A percentile compares a stretch with the other conserved stretches of the same genome.
Evolutionary conservation across 2,888 invertebrate genomes (phyloP).

Genomic region (Mythimna impura): DNA sequence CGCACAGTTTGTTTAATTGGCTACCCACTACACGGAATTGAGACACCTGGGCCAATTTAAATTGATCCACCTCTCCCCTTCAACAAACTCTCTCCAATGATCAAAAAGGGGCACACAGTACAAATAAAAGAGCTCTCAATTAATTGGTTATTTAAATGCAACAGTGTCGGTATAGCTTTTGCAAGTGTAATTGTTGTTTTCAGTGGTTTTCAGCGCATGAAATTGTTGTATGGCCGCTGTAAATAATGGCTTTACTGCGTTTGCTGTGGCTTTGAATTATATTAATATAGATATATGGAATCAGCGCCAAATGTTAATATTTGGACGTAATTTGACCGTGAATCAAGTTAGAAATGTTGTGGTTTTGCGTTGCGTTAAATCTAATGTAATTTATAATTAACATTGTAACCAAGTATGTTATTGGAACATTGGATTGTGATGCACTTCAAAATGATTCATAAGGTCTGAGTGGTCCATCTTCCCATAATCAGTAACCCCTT

Average conservation of each 20-base stretch:
- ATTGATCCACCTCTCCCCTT: constrained; percentile 48
- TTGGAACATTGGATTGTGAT: background rate
- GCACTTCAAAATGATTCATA: background rate
- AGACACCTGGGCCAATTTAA: constrained; percentile 65
- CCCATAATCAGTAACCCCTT: too few relatives aligned
- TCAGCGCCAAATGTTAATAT: constrained; percentile 22
- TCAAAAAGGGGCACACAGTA: constrained; percentile 23
- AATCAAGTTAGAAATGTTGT: constrained; percentile 18
- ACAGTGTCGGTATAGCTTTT: constrained; percentile 64
- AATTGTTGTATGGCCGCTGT: constrained; percentile 65
- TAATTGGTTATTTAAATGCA: constrained; percentile 71
- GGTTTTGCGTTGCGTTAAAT: constrained; percentile 2
- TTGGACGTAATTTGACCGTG: constrained; percentile 29
- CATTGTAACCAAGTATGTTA: background rate
- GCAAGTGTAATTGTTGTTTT: constrained; percentile 70
- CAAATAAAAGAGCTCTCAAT: constrained; percentile 55
- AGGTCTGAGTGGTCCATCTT: too few relatives aligned
- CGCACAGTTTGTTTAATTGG: constrained; percentile 75
- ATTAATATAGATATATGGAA: constrained; percentile 34
- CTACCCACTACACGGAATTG: constrained; percentile 68
- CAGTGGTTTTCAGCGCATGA: constrained; percentile 69
- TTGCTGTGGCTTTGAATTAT: constrained; percentile 50
- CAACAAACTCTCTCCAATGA: constrained; percentile 27
- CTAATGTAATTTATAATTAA: constrained; percentile 7
- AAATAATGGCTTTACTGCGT: constrained; percentile 58